phyloP scores from a whole-genome alignment of 2,888 invertebrate genomes.

The Ophioninae sp. region DNA sequence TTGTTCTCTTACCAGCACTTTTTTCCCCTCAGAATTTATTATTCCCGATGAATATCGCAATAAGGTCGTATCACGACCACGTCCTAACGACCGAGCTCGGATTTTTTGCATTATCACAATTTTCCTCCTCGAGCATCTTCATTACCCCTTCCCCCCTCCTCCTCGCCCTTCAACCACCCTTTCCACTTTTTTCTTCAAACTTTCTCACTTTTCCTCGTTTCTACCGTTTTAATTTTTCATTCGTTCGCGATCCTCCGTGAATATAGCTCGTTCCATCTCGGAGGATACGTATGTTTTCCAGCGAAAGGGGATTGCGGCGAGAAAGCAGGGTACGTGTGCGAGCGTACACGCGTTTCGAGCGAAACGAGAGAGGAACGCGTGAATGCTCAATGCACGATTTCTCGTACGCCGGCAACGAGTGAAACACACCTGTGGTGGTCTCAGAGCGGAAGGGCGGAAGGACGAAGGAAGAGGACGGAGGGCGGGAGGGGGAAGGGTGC shows the following conservation, averaged over 20 bases:
- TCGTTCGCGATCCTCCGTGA: neutral
- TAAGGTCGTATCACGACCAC: neutral
- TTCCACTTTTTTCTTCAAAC: neutral
- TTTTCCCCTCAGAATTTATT: neutral
- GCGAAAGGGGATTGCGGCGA: conserved; percentile 23
- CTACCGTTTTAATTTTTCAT: neutral
- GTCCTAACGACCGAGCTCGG: neutral
- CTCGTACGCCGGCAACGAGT: neutral
- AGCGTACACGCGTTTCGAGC: conserved; percentile 14
- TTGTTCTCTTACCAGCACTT: neutral
- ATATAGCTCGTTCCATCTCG: too few relatives aligned
- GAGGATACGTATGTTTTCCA: neutral
- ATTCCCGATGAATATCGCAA: neutral
- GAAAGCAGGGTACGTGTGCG: neutral
- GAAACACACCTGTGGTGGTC: too few relatives aligned
- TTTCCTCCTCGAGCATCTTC: neutral
- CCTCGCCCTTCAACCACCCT: neutral
- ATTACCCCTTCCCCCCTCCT: neutral
- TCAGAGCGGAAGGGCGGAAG: too few relatives aligned
- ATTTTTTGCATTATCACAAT: neutral
- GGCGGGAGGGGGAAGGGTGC: neutral
- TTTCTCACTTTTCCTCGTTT: neutral
- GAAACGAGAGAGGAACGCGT: conserved; percentile 23
- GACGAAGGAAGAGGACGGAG: neutral
- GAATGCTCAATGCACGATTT: conserved; percentile 26